Percentiles rank a stretch among this genome's conserved stretches.
Conservation (phyloP, 2,888 invertebrate species). For the Volucella inanis region DNA sequence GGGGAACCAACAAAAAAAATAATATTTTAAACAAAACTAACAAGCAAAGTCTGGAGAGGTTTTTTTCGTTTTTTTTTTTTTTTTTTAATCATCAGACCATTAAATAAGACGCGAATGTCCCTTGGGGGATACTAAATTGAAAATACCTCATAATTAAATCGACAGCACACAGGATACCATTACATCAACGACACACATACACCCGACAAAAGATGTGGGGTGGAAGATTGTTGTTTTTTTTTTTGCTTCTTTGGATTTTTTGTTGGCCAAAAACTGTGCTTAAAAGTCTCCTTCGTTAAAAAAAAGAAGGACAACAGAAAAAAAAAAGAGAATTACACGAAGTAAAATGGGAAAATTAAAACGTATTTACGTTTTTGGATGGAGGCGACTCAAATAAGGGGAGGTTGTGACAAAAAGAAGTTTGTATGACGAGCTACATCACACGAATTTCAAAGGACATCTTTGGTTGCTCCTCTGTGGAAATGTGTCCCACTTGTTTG, state of each 20-base stretch:
- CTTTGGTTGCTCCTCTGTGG: not conserved
- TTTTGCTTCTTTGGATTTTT: not conserved
- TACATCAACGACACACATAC: conserved; percentile 2
- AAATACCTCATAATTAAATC: conserved; percentile 66
- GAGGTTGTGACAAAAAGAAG: not conserved
- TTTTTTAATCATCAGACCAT: conserved; percentile 59
- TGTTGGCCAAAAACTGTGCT: not conserved
- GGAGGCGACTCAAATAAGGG: too few species aligned
- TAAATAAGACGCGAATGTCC: conserved; percentile 65
- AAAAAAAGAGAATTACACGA: not conserved
- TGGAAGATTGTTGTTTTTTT: not conserved
- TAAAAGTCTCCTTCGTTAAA: conserved; percentile 25
- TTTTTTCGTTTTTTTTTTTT: conserved; percentile 16
- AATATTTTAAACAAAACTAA: conserved; percentile 35
- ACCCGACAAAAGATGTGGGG: conserved; percentile 1
- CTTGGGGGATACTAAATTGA: conserved; percentile 57
- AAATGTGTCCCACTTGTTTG: not conserved
- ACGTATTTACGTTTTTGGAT: not conserved
- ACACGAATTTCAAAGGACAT: conserved; percentile 46
- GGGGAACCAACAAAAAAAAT: conserved; percentile 7
- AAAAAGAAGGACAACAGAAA: conserved; percentile 2
- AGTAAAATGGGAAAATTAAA: not conserved
- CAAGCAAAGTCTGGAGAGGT: conserved; percentile 25
- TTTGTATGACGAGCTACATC: conserved; percentile 44
- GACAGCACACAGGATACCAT: conserved; percentile 39